These are phyloP conservation scores for Crepidodera aurea DNA, from an alignment of 2,888 invertebrate species.

Conservation along the genomic window DNA sequence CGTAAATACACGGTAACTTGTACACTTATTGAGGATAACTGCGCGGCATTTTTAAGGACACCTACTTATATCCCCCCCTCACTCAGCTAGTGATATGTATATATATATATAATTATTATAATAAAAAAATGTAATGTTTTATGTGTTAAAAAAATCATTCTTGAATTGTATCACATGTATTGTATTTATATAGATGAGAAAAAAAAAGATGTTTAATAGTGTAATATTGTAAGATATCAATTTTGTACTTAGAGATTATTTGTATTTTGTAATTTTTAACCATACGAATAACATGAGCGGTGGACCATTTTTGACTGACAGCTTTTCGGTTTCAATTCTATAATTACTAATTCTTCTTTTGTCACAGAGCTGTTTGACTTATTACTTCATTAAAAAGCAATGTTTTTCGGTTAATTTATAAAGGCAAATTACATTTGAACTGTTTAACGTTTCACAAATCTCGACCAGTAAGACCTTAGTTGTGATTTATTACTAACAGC, in stretches of 20 bases:
- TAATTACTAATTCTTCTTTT: too few relatives aligned
- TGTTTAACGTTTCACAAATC: too few relatives aligned
- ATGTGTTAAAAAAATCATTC: conserved; percentile 50
- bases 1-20: conserved; percentile 40
- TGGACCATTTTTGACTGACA: conserved; percentile 28
- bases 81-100: conserved; percentile 56
- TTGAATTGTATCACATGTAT: conserved; percentile 56
- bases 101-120: conserved; percentile 45
- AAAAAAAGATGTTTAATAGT: conserved; percentile 53
- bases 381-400: too few relatives aligned
- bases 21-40: conserved; percentile 57
- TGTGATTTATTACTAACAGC: too few relatives aligned
- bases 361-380: too few relatives aligned
- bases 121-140: conserved; percentile 32
- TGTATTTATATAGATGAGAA: conserved; percentile 54
- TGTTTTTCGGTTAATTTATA: too few relatives aligned
- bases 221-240: conserved; percentile 58
- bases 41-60: conserved; percentile 31
- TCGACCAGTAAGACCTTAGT: too few relatives aligned
- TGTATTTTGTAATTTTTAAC: conserved; percentile 50
- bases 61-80: conserved; percentile 43
- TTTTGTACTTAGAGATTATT: conserved; percentile 56
- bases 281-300: conserved; percentile 40
- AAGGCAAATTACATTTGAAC: too few relatives aligned
- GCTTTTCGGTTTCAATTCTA: too few relatives aligned